Conservation (phyloP, 2,888 invertebrate genomes). For the Apodemia zela region DNA sequence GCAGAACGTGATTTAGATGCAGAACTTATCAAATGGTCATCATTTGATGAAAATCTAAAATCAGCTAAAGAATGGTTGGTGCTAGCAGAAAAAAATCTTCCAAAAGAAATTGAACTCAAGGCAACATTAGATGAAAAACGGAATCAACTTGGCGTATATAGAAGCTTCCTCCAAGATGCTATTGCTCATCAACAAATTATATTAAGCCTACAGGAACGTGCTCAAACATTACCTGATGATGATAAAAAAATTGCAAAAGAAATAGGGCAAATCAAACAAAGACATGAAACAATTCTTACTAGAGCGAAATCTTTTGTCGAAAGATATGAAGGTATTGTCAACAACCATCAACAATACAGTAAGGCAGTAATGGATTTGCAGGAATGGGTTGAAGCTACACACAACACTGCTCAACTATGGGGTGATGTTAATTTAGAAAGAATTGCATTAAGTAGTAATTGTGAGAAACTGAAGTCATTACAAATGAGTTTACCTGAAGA, state of each 20-base stretch:
- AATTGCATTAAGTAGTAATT: conserved; percentile 91
- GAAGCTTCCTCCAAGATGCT: conserved; percentile 90
- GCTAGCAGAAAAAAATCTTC: conserved; percentile 86
- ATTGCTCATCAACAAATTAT: conserved; percentile 92
- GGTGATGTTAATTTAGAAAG: conserved; percentile 91
- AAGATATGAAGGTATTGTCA: conserved; percentile 92
- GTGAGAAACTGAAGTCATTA: conserved; percentile 90
- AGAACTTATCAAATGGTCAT: conserved; percentile 92
- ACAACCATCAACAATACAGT: conserved; percentile 93
- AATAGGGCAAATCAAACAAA: conserved; percentile 84
- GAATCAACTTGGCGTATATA: conserved; percentile 91
- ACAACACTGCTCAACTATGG: conserved; percentile 90
- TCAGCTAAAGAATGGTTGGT: conserved; percentile 89
- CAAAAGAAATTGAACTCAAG: conserved; percentile 88
- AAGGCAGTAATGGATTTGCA: conserved; percentile 92
- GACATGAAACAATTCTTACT: conserved; percentile 85
- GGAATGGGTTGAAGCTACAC: conserved; percentile 92
- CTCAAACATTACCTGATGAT: conserved; percentile 88
- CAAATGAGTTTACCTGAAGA: conserved; percentile 91
- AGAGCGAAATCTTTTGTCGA: conserved; percentile 89
- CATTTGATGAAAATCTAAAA: conserved; percentile 92
- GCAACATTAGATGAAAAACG: conserved; percentile 95
- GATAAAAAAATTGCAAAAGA: conserved; percentile 87
- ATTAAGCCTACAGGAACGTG: conserved; percentile 88
- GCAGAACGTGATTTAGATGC: conserved; percentile 90